Conservation (phyloP, 2,888 invertebrate genomes). For the Heliconius charithonia region DNA sequence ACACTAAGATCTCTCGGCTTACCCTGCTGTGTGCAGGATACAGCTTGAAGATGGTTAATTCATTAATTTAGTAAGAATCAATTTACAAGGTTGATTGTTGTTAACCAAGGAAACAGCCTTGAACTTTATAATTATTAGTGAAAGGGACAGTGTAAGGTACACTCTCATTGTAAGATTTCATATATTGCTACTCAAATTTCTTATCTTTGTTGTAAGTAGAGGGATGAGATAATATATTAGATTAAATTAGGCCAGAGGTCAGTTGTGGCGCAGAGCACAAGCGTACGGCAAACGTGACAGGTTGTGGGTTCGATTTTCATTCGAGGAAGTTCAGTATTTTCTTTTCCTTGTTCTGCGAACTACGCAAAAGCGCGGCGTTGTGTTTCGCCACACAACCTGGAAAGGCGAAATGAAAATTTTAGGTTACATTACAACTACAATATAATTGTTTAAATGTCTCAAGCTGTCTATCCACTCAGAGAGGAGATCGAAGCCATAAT, state of each 20-base stretch:
- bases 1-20: no score
- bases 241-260: background rate
- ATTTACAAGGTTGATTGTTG: conserved; percentile 40
- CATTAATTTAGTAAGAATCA: conserved; percentile 43
- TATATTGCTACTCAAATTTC: background rate
- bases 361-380: no score
- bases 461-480: no score
- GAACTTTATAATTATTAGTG: conserved; percentile 27
- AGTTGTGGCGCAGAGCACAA: background rate
- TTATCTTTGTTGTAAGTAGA: background rate
- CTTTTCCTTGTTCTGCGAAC: no score
- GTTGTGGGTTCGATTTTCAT: background rate
- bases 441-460: no score
- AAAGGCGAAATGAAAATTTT: no score
- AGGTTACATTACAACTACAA: no score
- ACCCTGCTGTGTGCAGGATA: no score
- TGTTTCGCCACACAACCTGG: no score
- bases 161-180: background rate
- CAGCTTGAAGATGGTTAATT: no score
- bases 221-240: background rate
- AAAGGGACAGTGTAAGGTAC: background rate
- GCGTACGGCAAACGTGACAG: background rate
- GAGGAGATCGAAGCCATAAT: no score
- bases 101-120: conserved; percentile 32
- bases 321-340: background rate